Evolutionary conservation across 2,888 invertebrate species (phyloP).

Genomic region (Alsophila aescularia): DNA sequence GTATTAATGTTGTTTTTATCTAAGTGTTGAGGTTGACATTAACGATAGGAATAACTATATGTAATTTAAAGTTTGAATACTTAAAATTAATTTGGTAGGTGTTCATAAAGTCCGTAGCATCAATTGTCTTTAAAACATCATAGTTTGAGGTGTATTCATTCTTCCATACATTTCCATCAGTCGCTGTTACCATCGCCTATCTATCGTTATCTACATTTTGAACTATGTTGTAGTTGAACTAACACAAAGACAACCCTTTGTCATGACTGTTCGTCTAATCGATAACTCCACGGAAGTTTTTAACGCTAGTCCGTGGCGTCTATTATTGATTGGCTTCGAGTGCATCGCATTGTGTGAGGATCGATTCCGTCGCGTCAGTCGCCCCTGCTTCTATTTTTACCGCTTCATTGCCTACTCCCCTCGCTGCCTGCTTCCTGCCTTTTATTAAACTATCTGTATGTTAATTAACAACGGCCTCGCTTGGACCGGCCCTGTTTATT

Average conservation of each 20-base stretch:
- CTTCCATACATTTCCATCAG: neutral
- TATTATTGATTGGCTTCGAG: conserved; percentile 76
- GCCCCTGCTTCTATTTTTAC: conserved; percentile 83
- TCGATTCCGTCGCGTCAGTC: conserved; percentile 75
- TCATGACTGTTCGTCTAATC: conserved; percentile 3
- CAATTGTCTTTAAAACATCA: too few relatives aligned
- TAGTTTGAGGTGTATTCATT: neutral
- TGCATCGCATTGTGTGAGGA: conserved; percentile 76
- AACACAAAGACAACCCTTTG: neutral
- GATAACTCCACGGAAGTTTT: conserved; percentile 25
- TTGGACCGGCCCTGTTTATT: conserved; percentile 70
- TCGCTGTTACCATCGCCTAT: neutral
- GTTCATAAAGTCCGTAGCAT: too few relatives aligned
- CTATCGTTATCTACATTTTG: neutral
- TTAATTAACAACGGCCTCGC: conserved; percentile 82
- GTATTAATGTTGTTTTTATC: too few relatives aligned
- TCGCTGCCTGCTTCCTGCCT: conserved; percentile 81
- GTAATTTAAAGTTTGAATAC: too few relatives aligned
- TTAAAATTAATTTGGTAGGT: too few relatives aligned
- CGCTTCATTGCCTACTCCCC: conserved; percentile 84
- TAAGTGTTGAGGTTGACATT: neutral
- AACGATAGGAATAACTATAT: neutral
- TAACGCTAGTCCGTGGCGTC: conserved; percentile 42
- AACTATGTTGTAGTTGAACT: neutral
- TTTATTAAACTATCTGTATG: conserved; percentile 84